A percentile compares a stretch with the other conserved stretches of the same genome.
These are phyloP conservation scores for Ophion slaviceki DNA, from an alignment of 2,888 invertebrate genomes.

Conservation along the genomic window DNA sequence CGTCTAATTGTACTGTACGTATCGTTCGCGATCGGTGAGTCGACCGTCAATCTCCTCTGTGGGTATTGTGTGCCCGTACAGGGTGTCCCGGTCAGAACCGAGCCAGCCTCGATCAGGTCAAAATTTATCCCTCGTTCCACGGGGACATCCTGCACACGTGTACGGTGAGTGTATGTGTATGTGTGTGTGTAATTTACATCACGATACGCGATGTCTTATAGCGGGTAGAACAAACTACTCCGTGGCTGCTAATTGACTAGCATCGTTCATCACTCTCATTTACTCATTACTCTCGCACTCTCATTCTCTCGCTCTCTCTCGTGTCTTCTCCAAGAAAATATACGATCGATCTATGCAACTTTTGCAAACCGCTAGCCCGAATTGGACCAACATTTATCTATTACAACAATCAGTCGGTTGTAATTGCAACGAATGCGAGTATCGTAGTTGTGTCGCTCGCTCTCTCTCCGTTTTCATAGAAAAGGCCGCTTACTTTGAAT, in stretches of 20 bases:
- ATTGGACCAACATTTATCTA: not conserved
- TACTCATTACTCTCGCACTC: constrained; percentile 52
- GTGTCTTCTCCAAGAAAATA: constrained; percentile 54
- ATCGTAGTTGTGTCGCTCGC: constrained; percentile 14
- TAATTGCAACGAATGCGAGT: constrained; percentile 45
- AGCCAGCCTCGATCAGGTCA: not conserved
- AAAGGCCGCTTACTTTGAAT: constrained; percentile 46
- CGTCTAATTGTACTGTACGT: constrained; percentile 63
- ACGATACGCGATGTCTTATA: constrained; percentile 52
- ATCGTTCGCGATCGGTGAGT: constrained; percentile 50
- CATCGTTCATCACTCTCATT: constrained; percentile 82
- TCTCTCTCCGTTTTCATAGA: constrained; percentile 10
- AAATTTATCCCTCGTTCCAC: not conserved
- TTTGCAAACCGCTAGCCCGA: not conserved
- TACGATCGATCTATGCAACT: constrained; percentile 34
- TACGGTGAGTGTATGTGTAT: constrained; percentile 10
- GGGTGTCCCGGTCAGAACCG: not conserved
- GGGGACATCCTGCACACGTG: not conserved
- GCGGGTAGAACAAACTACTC: constrained; percentile 66
- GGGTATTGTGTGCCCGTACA: not conserved
- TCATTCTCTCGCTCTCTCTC: constrained; percentile 29
- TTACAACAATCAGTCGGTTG: constrained; percentile 33
- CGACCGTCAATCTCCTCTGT: constrained; percentile 15
- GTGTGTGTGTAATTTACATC: constrained; percentile 31
- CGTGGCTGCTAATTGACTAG: constrained; percentile 82